phyloP scores from a whole-genome alignment of 2,888 invertebrate genomes.

The Dynastes hyllus region DNA sequence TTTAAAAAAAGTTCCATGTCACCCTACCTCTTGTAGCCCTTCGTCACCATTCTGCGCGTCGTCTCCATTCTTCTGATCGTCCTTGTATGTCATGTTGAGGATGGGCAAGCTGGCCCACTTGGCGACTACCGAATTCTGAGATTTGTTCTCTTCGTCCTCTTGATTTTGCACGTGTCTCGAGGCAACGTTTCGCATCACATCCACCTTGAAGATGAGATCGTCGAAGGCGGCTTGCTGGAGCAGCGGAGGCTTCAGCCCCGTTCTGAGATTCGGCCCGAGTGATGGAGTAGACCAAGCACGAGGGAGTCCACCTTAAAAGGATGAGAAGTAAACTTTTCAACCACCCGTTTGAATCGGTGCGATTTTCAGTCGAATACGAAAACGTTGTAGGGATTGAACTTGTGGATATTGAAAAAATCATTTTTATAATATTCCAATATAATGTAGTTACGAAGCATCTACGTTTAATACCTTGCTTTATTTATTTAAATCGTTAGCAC shows the following conservation, averaged over 20 bases:
- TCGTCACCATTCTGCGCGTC: slow-evolving; percentile 60
- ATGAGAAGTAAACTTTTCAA: too few species aligned
- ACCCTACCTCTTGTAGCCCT: slow-evolving; percentile 67
- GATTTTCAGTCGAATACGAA: not conserved
- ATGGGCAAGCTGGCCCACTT: slow-evolving; percentile 67
- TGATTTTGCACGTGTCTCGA: slow-evolving; percentile 70
- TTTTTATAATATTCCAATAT: not conserved
- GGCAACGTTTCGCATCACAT: slow-evolving; percentile 87
- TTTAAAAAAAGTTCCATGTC: too few species aligned
- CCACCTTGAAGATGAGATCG: slow-evolving; percentile 85
- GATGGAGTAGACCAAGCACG: slow-evolving; percentile 70
- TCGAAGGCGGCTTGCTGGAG: slow-evolving; percentile 92
- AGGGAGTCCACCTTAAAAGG: slow-evolving; percentile 66
- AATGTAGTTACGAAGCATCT: not conserved
- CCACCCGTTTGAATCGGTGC: too few species aligned
- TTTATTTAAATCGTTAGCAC: not conserved
- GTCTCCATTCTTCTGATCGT: slow-evolving; percentile 53
- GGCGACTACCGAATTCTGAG: slow-evolving; percentile 37
- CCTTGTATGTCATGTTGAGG: slow-evolving; percentile 63
- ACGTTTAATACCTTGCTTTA: not conserved
- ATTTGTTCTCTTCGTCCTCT: slow-evolving; percentile 45
- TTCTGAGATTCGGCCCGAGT: slow-evolving; percentile 73
- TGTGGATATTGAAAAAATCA: too few species aligned
- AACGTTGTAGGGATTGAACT: not conserved
- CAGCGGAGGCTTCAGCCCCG: slow-evolving; percentile 84